phyloP scores from a whole-genome alignment of 2,113 vertebrate species.

The Chloroceryle aenea region DNA sequence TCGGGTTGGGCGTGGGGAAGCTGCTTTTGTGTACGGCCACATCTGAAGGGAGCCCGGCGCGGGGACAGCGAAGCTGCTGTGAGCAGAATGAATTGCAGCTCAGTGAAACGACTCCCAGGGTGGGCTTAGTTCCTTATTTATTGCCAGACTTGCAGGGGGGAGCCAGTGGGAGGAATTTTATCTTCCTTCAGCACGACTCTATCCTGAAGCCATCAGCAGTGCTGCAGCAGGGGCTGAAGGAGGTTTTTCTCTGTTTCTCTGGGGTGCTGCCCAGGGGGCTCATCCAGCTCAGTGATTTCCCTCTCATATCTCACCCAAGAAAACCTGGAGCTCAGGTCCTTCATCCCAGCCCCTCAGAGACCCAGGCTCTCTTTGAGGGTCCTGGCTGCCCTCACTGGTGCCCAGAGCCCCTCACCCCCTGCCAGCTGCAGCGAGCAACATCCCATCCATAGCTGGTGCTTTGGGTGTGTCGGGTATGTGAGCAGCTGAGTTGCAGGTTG shows the following conservation, averaged over 20 bases:
- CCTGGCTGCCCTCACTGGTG: accelerated
- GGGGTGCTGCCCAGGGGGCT: not conserved
- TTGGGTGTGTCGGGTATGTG: not conserved
- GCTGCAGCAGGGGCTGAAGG: not conserved
- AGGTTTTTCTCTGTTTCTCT: accelerated
- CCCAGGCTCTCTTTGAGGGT: not conserved
- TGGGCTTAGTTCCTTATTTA: not conserved
- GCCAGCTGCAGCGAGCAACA: accelerated
- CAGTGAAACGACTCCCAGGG: accelerated
- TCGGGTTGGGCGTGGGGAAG: not conserved
- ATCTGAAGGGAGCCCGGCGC: accelerated
- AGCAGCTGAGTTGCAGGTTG: not conserved
- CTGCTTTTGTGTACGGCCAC: not conserved
- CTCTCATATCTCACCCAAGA: not conserved
- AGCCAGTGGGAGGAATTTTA: not conserved
- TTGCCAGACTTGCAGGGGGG: not conserved
- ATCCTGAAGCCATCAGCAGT: accelerated
- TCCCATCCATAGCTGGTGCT: not conserved
- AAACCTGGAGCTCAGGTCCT: not conserved
- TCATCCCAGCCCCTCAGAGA: not conserved
- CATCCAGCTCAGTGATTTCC: not conserved
- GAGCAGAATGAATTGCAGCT: not conserved
- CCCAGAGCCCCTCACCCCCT: not conserved
- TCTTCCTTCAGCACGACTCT: not conserved
- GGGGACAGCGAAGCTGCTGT: not conserved